Conservation (phyloP, 2,888 invertebrate genomes). For the Nebria salina region DNA sequence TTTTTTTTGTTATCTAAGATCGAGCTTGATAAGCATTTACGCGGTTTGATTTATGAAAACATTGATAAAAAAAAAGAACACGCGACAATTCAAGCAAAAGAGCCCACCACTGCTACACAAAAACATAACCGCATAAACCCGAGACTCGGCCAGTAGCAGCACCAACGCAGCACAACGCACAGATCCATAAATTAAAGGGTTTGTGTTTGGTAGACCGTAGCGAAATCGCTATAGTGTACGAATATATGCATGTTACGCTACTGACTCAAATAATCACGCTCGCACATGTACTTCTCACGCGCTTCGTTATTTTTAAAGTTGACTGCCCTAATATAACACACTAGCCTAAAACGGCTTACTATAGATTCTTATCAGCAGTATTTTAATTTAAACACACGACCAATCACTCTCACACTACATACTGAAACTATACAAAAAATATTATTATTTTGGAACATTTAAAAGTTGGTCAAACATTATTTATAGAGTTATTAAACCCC, state of each 20-base stretch:
- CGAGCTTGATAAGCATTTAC: not conserved
- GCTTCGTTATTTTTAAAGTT: not conserved
- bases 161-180: not conserved
- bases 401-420: too few relatives aligned
- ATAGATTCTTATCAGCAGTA: not conserved
- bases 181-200: constrained; percentile 1
- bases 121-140: constrained; percentile 1
- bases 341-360: too few relatives aligned
- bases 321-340: not conserved
- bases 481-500: too few relatives aligned
- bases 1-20: constrained; percentile 1
- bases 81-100: not conserved
- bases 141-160: not conserved
- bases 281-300: not conserved
- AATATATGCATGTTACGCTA: not conserved
- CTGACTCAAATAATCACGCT: not conserved
- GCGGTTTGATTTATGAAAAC: not conserved
- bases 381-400: not conserved
- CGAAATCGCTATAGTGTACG: not conserved
- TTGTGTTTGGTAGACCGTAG: not conserved
- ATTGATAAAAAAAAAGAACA: not conserved
- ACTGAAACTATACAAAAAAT: too few relatives aligned
- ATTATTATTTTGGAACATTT: too few relatives aligned
- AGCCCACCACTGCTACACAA: not conserved
- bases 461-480: too few relatives aligned